These are phyloP conservation scores for Prunella himalayana DNA, from an alignment of 2,113 vertebrate genomes.

Conservation along the genomic window DNA sequence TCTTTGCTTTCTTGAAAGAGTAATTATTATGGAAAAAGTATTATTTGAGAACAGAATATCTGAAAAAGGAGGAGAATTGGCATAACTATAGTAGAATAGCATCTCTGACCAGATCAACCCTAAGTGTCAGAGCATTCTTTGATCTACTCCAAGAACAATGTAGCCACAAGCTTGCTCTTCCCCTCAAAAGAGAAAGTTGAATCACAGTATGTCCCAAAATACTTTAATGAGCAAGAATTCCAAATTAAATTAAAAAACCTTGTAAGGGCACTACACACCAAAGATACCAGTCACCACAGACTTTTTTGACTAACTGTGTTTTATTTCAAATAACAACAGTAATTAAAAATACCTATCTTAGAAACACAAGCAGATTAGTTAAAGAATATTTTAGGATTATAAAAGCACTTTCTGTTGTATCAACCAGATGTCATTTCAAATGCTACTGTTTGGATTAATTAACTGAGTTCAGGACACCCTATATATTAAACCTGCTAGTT, in stretches of 20 bases:
- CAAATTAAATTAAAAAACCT: background rate
- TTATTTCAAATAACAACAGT: constrained; percentile 34
- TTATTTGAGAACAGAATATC: background rate
- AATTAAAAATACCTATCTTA: constrained; percentile 48
- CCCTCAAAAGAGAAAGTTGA: background rate
- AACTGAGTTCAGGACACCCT: constrained; percentile 39
- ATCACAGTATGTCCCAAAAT: background rate
- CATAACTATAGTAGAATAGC: background rate
- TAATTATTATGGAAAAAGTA: background rate
- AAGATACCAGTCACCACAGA: background rate
- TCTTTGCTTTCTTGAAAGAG: background rate
- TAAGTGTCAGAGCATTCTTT: background rate
- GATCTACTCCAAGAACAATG: background rate
- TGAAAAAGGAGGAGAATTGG: background rate
- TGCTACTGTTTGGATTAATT: constrained; percentile 41
- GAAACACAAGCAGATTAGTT: constrained; percentile 27
- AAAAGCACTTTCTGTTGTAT: constrained; percentile 26
- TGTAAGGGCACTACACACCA: background rate
- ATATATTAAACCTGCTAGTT: constrained; percentile 20
- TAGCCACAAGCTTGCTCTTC: background rate
- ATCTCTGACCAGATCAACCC: background rate
- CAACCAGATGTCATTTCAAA: constrained; percentile 52
- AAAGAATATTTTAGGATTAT: constrained; percentile 54
- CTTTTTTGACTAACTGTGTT: background rate
- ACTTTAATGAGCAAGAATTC: background rate